Evolutionary conservation across 2,888 invertebrate species (phyloP), one percentile per base, ranked within the genome.

Genomic region (Melieria picta): DNA sequence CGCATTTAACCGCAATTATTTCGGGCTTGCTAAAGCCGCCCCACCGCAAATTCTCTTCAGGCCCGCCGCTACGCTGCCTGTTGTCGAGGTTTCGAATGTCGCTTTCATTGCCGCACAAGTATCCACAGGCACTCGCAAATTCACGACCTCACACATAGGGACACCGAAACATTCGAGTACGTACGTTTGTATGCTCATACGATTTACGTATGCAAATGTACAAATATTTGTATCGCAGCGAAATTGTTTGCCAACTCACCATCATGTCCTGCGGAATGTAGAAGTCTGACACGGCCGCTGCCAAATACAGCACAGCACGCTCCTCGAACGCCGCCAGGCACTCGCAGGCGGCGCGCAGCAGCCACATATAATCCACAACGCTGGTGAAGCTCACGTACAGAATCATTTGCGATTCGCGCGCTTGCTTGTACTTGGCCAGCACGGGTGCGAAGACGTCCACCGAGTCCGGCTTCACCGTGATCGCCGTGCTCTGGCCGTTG

Each of bases 261-360:
- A 99, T 93, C 89, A 95, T 90, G 84, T 93, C 92, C 78, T 93
- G 91, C 61, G 98, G 98, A 85, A 99, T 92, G 87, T 99, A 99
- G 89, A 99, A 99, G 88, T 99, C 99, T 0, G 99, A 98, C 0
- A 99, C 99, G 4, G 99, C 99, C 1, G 99, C 99, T 16, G 99
- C 98, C 69, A 99, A 89, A 86, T 97, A 99, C n/a, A 99, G 87
- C 79, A 98, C 85, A 0, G 94, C 95, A 47, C 89, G 88, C 0
- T 90, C 85, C 7, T 92, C 92, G 63, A 93, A 88, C 60, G 89
- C 86, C 10, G 92, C 90, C 73, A 98, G 88, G 76, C 92, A 91
- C 86, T 94, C 93, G 81, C 96, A 94, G 30, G 93, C 92, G 11
- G 93, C 94, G 75, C 94, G 89, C 76, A 98, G 87, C 73, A 97